These are phyloP conservation scores for Syngnathus scovelli DNA, from an alignment of 2,113 vertebrate genomes.

Conservation along the genomic window DNA sequence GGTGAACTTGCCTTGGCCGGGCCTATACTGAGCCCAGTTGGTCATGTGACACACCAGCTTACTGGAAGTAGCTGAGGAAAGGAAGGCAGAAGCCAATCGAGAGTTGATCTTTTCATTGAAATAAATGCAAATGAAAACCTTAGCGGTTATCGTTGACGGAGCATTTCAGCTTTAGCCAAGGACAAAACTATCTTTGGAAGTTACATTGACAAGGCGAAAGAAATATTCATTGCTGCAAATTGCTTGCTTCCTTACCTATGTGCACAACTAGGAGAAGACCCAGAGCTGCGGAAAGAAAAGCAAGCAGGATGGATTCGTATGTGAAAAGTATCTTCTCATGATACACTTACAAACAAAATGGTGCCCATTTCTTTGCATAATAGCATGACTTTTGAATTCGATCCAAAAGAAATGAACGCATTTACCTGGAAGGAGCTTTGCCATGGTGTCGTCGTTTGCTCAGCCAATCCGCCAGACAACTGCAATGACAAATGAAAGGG, in stretches of 20 bases:
- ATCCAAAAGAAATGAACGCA: background rate
- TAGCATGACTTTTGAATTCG: no score
- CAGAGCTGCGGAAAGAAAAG: background rate
- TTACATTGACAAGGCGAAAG: background rate
- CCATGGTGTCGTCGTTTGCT: constrained; percentile 36
- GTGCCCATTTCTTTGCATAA: no score
- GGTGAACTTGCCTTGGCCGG: constrained; percentile 53
- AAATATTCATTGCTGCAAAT: background rate
- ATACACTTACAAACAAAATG: no score
- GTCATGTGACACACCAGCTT: constrained; percentile 76
- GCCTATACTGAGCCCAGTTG: constrained; percentile 76
- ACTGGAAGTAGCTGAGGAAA: constrained; percentile 53
- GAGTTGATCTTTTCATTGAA: background rate
- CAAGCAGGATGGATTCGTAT: background rate
- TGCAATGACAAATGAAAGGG: no score
- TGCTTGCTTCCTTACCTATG: background rate
- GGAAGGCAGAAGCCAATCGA: background rate
- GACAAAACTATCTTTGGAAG: no score
- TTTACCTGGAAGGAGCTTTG: constrained; percentile 59
- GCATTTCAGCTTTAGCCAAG: no score
- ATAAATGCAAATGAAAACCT: no score
- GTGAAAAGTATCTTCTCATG: background rate
- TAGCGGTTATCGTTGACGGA: background rate
- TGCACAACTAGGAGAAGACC: background rate
- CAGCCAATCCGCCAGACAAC: background rate